Evolutionary conservation across 92 coral and sea anemone genomes (phyloP).

Genomic region (Epizoanthus stellaris): DNA sequence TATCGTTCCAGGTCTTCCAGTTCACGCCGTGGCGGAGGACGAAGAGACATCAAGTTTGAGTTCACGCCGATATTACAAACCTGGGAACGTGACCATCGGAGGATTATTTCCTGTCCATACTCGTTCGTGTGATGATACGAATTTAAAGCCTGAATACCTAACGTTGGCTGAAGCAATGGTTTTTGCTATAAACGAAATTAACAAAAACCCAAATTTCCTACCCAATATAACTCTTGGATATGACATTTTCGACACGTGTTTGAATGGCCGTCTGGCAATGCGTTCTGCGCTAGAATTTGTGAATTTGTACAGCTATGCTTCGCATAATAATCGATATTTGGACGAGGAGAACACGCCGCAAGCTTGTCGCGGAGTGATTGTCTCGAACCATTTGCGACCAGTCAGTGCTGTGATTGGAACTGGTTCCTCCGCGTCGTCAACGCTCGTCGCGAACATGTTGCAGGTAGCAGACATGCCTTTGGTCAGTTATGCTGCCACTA

Average conservation of each 20-base stretch:
- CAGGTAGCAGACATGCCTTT: conserved; percentile 85
- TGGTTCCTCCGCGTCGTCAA: conserved; percentile 74
- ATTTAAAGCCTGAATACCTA: conserved; percentile 70
- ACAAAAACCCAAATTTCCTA: conserved; percentile 65
- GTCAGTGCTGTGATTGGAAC: conserved; percentile 76
- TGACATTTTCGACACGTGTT: conserved; percentile 82
- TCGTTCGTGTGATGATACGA: conserved; percentile 32
- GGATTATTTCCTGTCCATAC: conserved; percentile 95
- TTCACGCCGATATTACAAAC: conserved; percentile 51
- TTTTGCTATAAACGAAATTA: conserved; percentile 81
- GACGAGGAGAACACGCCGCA: conserved; percentile 13
- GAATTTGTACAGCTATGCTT: conserved; percentile 66
- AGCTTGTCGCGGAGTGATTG: conserved; percentile 36
- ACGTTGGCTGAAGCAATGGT: conserved; percentile 91
- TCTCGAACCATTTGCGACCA: conserved; percentile 37
- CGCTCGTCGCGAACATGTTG: conserved; percentile 76
- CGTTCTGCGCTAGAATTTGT: conserved; percentile 78
- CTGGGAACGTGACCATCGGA: conserved; percentile 86
- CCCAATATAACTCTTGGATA: conserved; percentile 83
- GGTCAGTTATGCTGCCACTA: conserved; percentile 92
- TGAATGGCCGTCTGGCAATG: conserved; percentile 71
- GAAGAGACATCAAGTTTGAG: conserved; percentile 20
- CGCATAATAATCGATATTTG: conserved; percentile 2
- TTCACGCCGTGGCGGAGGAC: background rate
- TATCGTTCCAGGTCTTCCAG: background rate